phyloP scores from a whole-genome alignment of 2,113 vertebrate species.

The Rallus limicola region DNA sequence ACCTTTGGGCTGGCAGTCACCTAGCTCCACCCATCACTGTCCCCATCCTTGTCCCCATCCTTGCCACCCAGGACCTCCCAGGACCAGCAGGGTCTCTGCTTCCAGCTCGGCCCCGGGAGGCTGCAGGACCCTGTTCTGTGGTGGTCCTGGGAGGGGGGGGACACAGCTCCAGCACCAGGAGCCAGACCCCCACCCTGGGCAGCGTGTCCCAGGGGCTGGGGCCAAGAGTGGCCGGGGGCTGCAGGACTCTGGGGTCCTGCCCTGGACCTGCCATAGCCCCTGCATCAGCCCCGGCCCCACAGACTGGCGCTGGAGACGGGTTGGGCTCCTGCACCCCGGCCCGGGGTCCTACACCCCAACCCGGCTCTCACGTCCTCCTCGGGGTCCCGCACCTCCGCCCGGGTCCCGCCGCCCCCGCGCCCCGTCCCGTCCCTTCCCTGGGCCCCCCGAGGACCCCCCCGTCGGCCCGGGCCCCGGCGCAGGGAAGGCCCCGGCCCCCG shows the following conservation, averaged over 20 bases:
- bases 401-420: no score
- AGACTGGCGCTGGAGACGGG: background rate
- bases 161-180: background rate
- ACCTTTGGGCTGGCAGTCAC: background rate
- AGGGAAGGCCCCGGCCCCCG: background rate
- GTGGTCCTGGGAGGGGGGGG: background rate
- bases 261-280: background rate
- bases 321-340: background rate
- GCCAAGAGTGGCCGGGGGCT: background rate
- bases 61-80: background rate
- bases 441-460: background rate
- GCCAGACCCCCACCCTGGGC: background rate
- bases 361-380: no score
- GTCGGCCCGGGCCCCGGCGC: background rate
- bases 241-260: background rate
- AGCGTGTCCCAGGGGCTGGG: background rate
- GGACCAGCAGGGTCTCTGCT: background rate
- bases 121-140: background rate
- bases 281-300: background rate
- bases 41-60: background rate
- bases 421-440: no score
- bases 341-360: background rate
- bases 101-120: background rate
- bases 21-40: background rate
- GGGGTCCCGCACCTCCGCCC: background rate